Evolutionary conservation across 2,113 vertebrate species (phyloP), one percentile per base, ranked within the genome.

Genomic region (Pleuronectes platessa): DNA sequence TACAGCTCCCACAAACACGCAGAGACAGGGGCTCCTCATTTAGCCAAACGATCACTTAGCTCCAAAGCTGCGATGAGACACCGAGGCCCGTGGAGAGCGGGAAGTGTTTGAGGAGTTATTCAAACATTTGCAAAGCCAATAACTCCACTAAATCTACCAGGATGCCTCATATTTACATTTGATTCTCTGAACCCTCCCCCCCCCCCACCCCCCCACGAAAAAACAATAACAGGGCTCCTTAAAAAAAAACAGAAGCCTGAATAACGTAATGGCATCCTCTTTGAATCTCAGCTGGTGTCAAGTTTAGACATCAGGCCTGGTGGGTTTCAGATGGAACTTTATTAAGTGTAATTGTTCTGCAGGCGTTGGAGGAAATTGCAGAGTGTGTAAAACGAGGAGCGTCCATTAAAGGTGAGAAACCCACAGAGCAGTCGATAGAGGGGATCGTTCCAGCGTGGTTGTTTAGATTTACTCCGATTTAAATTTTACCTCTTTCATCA

Each of bases 61-160:
- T 96, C 95, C 95, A 93, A 93, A 95, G 93, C 94, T 93, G 94
- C 94, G 93, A 95, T 85, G 95, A 97, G 96, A 94, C 95, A 92
- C 82, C 86, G 94, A 94, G 95, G 94, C 95, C 96, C 95, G 93
- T 83, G 93, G 97, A 96, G 96, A 97, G 93, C 94, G 90, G 83
- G 92, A 94, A 94, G 95, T 96, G 96, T 96, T 96, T 96, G 96
- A 96, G 91, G 95, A 96, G 96, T 96, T 96, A 96, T 96, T 96
- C 96, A 96, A 97, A 97, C 95, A 97, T 95, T 97, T 96, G 94
- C 95, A 95, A 97, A 97, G 96, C 96, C 95, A 96, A 96, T 98
- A 98, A 97, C 95, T 95, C 95, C 96, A 94, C 95, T 97, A 97
- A 97, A 97, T 97, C 96, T 96, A 95, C 93, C 94, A 95, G 95